Conservation (phyloP, 2,888 invertebrate species). For the Magallana nippona region DNA sequence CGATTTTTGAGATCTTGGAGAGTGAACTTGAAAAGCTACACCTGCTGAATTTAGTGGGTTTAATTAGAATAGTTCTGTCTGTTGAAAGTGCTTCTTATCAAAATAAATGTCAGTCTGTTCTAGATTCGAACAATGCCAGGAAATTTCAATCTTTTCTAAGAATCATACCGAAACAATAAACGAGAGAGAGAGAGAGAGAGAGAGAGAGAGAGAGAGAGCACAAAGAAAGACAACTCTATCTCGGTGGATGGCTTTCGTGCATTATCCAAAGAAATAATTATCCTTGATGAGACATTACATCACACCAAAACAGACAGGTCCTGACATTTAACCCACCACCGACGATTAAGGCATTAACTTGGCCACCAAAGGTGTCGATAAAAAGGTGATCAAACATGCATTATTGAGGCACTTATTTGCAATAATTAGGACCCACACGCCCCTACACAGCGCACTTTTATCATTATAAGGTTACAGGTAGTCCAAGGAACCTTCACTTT, state of each 20-base stretch:
- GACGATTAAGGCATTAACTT: not conserved
- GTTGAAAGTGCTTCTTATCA: constrained; percentile 17
- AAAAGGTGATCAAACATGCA: constrained; percentile 22
- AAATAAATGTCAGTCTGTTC: constrained; percentile 11
- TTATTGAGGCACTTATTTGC: not conserved
- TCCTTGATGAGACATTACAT: constrained; percentile 5
- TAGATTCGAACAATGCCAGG: constrained; percentile 1
- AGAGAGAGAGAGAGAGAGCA: not conserved
- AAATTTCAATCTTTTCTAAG: not conserved
- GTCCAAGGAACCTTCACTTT: no score
- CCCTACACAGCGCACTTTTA: not conserved
- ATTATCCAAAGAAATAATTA: not conserved
- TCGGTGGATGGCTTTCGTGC: not conserved
- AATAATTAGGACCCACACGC: not conserved
- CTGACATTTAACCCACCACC: not conserved
- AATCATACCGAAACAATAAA: not conserved
- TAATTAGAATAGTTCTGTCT: constrained; percentile 20
- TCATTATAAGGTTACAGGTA: no score
- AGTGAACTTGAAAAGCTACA: constrained; percentile 13
- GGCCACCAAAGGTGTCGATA: constrained; percentile 22
- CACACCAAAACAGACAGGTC: not conserved
- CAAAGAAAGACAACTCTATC: constrained; percentile 6
- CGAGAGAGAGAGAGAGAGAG: not conserved
- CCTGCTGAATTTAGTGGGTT: constrained; percentile 7
- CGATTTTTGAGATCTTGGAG: not conserved